Percentiles rank a stretch among this genome's conserved stretches.
These are phyloP conservation scores for Eilema griseolum DNA, from an alignment of 2,888 invertebrate genomes.

Conservation along the genomic window DNA sequence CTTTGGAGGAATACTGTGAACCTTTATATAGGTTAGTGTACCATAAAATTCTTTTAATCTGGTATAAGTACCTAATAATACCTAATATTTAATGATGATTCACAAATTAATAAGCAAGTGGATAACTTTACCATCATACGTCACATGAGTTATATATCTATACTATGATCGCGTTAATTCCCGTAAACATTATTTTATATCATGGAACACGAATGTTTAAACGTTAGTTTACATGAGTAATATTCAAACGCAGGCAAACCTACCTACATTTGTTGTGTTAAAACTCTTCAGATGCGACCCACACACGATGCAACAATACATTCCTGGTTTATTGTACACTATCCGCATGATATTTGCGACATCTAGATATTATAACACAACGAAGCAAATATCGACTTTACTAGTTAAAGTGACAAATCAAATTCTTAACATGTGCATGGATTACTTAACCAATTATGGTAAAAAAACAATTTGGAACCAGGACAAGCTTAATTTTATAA, in stretches of 20 bases:
- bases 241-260: background rate
- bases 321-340: conserved; percentile 92
- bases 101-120: too few species aligned
- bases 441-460: conserved; percentile 90
- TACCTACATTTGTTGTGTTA: background rate
- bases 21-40: conserved; percentile 90
- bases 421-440: conserved; percentile 93
- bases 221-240: too few species aligned
- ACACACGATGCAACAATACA: conserved; percentile 89
- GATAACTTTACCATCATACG: too few species aligned
- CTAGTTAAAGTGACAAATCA: conserved; percentile 96
- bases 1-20: conserved; percentile 94
- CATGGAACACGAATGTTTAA: too few species aligned
- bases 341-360: conserved; percentile 94
- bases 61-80: background rate
- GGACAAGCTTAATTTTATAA: conserved; percentile 89
- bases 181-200: too few species aligned
- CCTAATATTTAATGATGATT: too few species aligned
- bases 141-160: too few species aligned
- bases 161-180: too few species aligned
- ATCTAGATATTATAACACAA: conserved; percentile 93
- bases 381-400: conserved; percentile 92
- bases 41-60: background rate
- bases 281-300: conserved; percentile 88
- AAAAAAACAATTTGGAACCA: conserved; percentile 93